These are phyloP conservation scores for Pachyrhynchus sulphureomaculatus DNA, from an alignment of 1,140 invertebrate genomes.

Conservation along the genomic window DNA sequence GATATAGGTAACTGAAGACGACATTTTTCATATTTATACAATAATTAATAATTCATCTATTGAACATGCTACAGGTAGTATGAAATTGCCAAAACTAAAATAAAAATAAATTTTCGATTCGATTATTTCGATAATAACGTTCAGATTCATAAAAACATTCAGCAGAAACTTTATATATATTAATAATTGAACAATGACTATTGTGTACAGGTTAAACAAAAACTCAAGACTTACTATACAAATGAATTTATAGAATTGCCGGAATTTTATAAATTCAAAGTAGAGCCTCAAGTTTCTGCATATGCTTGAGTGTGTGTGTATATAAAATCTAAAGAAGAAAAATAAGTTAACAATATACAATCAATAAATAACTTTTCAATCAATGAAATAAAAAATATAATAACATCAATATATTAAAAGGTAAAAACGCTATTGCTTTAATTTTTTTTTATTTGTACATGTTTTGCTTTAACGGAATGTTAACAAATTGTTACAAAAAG, in stretches of 20 bases:
- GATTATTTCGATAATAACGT: too few species aligned
- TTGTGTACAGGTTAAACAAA: too few species aligned
- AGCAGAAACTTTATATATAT: too few species aligned
- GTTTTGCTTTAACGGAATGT: slow-evolving; percentile 11
- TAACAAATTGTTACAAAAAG: not conserved
- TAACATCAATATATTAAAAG: slow-evolving; percentile 4
- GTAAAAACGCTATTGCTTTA: slow-evolving; percentile 14
- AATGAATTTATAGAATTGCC: too few species aligned
- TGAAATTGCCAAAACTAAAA: not conserved
- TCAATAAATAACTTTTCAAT: too few species aligned
- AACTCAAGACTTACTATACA: too few species aligned
- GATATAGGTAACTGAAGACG: slow-evolving; percentile 1
- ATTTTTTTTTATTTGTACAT: slow-evolving; percentile 20
- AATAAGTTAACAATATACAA: slow-evolving; percentile 4
- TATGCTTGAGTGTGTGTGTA: not conserved
- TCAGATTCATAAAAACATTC: too few species aligned
- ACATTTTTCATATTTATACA: slow-evolving; percentile 16
- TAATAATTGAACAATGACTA: too few species aligned
- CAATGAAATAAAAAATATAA: not conserved
- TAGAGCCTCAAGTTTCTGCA: too few species aligned
- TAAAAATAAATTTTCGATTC: not conserved
- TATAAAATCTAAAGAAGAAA: not conserved
- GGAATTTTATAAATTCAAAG: too few species aligned
- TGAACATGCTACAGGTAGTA: not conserved
- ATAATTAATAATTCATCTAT: slow-evolving; percentile 1